Evolutionary conservation across 2,888 invertebrate genomes (phyloP).

Genomic region (Amblyjoppa proteus): DNA sequence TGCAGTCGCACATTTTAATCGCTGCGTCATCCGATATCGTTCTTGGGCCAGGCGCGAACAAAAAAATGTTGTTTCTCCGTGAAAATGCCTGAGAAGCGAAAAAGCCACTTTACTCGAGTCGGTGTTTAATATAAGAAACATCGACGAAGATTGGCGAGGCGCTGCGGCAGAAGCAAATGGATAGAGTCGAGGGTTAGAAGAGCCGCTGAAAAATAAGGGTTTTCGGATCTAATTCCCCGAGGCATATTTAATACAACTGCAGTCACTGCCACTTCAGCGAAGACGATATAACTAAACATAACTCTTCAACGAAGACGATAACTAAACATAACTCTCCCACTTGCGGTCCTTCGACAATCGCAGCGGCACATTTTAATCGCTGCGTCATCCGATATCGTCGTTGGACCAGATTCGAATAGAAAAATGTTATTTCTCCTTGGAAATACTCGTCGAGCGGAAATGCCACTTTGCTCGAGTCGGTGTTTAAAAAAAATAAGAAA

Average conservation of each 20-base stretch:
- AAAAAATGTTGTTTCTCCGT: neutral
- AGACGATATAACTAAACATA: slow-evolving; percentile 28
- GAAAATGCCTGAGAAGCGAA: neutral
- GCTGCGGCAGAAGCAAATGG: slow-evolving; percentile 17
- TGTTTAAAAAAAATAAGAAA: slow-evolving; percentile 9
- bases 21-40: neutral
- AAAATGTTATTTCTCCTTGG: neutral
- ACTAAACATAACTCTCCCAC: slow-evolving; percentile 40
- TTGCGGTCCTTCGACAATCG: neutral
- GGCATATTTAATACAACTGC: slow-evolving; percentile 77
- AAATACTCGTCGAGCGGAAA: neutral
- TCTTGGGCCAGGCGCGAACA: neutral
- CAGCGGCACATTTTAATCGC: neutral
- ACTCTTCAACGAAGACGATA: neutral
- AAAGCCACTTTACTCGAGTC: neutral
- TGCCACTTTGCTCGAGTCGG: neutral
- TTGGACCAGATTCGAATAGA: neutral
- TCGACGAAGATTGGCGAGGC: slow-evolving; percentile 42
- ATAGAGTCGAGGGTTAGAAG: slow-evolving; percentile 27
- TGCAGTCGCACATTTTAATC: slow-evolving; percentile 5
- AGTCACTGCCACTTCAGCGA: slow-evolving; percentile 4
- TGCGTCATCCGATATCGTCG: neutral
- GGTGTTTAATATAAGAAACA: neutral
- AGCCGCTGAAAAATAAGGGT: slow-evolving; percentile 79
- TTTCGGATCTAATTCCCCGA: slow-evolving; percentile 81